Evolutionary conservation across 2,113 vertebrate species (phyloP).

Genomic region (Nothobranchius kuhntae): DNA sequence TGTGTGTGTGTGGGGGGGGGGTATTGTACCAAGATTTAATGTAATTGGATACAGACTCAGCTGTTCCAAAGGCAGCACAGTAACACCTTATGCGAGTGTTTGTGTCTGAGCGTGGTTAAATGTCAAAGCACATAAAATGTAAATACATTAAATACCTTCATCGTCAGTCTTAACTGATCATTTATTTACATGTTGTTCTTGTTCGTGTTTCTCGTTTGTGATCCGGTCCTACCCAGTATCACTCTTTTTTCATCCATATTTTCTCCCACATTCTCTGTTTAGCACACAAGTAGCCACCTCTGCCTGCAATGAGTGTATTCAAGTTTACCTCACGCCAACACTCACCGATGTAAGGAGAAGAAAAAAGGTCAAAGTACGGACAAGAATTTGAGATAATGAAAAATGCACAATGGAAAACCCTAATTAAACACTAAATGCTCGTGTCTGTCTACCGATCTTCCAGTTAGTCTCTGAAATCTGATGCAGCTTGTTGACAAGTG

Average conservation of each 20-base stretch:
- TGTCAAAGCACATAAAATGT: not conserved
- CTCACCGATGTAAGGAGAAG: not conserved
- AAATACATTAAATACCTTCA: no score
- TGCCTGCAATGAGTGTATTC: slow-evolving; percentile 79
- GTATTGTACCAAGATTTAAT: slow-evolving; percentile 74
- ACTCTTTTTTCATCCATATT: slow-evolving; percentile 32
- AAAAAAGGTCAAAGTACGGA: slow-evolving; percentile 11
- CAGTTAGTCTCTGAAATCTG: slow-evolving; percentile 31
- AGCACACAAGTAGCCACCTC: slow-evolving; percentile 70
- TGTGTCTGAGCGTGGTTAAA: no score
- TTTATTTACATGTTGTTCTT: no score
- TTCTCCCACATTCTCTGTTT: slow-evolving; percentile 55
- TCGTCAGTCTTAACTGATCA: no score
- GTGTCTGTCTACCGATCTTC: slow-evolving; percentile 17
- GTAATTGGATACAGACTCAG: slow-evolving; percentile 77
- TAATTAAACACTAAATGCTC: slow-evolving; percentile 37
- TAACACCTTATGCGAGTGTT: slow-evolving; percentile 1
- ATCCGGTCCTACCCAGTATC: not conserved
- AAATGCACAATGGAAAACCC: not conserved
- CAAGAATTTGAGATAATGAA: not conserved
- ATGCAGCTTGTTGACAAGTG: slow-evolving; percentile 72
- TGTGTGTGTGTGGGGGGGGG: no score
- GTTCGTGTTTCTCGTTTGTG: no score
- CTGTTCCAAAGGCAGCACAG: slow-evolving; percentile 70
- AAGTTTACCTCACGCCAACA: slow-evolving; percentile 63